Base-by-base conservation (phyloP, 2,797 vertebrate genomes). In the Mus spretus region DNA sequence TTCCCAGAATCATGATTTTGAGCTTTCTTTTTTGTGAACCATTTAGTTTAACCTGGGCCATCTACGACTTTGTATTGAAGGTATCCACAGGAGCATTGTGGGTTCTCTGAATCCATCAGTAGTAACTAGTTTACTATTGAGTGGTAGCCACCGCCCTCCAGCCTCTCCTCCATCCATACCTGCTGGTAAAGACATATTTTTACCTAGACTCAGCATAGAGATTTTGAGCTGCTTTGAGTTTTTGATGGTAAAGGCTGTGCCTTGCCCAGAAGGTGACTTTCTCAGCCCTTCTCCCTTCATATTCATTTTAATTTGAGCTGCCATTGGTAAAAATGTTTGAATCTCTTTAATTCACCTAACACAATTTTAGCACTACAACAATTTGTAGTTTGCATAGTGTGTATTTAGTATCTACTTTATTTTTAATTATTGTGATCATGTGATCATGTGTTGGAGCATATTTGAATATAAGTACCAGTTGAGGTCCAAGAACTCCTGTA, bases 231-330 rank as follows among this genome's bases (percentile, higher is more conserved):
- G 11, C 63, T 85, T 6, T 50, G 11, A 50, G 20, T n/a, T 85
- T 63, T 53, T 85, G 6, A 47, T 47, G 34, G 82, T 44, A 84
- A 84, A 84, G 40, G 24, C 28, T 65, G 61, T 47, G 61, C 12
- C 40, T 65, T 67, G 19, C 44, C 44, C 28, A 67, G 28, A 9
- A 50, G 5, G 31, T 34, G 40, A 28, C 59, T 85, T 34, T 67
- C 63, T 17, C 44, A 85, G 63, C 19, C 44, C 28, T 65, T 44
- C 7, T 84, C 28, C 20, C 83, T 50, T 9, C 75, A 47, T 31
- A 75, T 26, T 59, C 34, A 20, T n/a, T 92, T 96, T 88, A 88
- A 91, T 75, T 83, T 95, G 17, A 74, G 44, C 59, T 95, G 53
- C 82, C 61, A 14, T 57, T 55, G 80, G 10, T 74, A 61, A 34